Conservation (phyloP, 2,888 invertebrate species). For the Polyommatus iphigenia region DNA sequence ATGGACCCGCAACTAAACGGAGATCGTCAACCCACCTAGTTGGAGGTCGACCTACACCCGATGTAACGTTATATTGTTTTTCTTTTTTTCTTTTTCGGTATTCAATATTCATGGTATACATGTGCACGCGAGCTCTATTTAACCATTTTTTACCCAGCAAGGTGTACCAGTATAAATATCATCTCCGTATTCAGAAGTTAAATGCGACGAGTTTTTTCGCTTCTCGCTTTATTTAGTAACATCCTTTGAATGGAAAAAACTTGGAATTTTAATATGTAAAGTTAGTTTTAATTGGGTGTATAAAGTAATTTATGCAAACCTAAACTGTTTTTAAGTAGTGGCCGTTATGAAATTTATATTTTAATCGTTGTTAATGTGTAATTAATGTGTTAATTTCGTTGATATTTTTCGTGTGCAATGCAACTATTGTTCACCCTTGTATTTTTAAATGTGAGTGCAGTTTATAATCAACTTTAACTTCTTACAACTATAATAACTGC, state of each 20-base stretch:
- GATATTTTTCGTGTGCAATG: neutral
- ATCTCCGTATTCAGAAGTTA: neutral
- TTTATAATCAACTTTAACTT: neutral
- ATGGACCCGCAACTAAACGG: no score
- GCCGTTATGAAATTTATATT: slow-evolving; percentile 15
- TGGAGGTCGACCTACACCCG: no score
- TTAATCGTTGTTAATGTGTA: slow-evolving; percentile 8
- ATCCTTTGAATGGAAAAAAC: slow-evolving; percentile 28
- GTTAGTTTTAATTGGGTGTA: slow-evolving; percentile 13
- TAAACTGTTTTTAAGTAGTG: slow-evolving; percentile 4
- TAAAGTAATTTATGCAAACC: slow-evolving; percentile 1
- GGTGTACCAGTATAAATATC: slow-evolving; percentile 2
- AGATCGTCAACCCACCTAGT: no score
- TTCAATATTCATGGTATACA: neutral
- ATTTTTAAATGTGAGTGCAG: neutral
- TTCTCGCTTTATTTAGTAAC: slow-evolving; percentile 24
- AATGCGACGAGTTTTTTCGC: neutral
- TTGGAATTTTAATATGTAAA: slow-evolving; percentile 20
- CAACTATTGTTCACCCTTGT: neutral
- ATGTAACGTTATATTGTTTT: no score
- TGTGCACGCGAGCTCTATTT: neutral
- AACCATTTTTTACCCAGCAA: neutral
- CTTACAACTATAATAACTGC: neutral
- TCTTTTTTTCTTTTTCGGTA: neutral
- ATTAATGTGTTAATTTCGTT: slow-evolving; percentile 17